Evolutionary conservation across 2,113 vertebrate genomes (phyloP).

Genomic region (Salvelinus namaycush): DNA sequence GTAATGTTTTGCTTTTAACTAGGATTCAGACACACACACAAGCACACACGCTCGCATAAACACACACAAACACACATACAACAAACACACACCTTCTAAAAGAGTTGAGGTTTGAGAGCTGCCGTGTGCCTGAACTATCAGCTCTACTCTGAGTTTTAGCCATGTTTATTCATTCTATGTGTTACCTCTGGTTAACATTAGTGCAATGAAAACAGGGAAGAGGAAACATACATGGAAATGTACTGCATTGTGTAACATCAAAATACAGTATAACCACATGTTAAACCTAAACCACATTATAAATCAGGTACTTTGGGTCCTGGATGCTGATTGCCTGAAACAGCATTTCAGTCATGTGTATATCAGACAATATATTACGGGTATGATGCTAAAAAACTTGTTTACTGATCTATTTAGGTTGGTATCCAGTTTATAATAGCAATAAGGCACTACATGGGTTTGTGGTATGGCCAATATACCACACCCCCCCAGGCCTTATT

Average conservation of each 20-base stretch:
- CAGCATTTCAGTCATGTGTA: too few species aligned
- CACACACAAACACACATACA: constrained; percentile 18
- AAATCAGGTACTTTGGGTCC: too few species aligned
- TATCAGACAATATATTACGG: too few species aligned
- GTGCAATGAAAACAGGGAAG: constrained; percentile 27
- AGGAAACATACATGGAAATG: constrained; percentile 8
- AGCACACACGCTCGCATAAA: constrained; percentile 18
- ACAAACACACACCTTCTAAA: constrained; percentile 25
- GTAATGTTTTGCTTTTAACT: background rate
- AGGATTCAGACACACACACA: constrained; percentile 25
- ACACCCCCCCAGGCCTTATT: too few species aligned
- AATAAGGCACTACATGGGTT: too few species aligned
- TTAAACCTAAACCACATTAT: background rate
- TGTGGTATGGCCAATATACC: background rate
- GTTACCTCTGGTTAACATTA: constrained; percentile 46
- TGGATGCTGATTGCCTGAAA: too few species aligned
- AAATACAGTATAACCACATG: too few species aligned
- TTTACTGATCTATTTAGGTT: too few species aligned
- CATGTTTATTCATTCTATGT: constrained; percentile 10
- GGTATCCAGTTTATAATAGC: too few species aligned
- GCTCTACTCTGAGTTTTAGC: background rate
- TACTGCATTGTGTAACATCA: constrained; percentile 14
- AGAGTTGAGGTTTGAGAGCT: background rate
- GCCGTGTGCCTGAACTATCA: constrained; percentile 21
- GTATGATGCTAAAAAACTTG: too few species aligned